These are phyloP conservation scores for Astur gentilis DNA, from an alignment of 2,113 vertebrate species.

Conservation along the genomic window DNA sequence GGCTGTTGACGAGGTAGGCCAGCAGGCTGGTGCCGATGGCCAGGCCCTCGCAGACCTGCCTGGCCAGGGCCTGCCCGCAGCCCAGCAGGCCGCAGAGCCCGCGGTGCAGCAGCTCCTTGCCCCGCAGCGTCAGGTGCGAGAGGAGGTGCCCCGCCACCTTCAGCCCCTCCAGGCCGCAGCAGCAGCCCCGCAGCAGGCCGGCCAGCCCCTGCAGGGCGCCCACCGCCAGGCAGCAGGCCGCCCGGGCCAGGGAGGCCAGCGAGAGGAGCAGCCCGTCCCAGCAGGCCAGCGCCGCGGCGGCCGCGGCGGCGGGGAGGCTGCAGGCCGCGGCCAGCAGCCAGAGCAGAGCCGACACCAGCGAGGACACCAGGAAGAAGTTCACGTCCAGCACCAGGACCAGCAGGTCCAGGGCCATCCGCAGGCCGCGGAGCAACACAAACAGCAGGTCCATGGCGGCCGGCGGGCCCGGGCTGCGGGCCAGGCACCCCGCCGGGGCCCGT, in stretches of 20 bases:
- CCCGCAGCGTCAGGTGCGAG: constrained; percentile 78
- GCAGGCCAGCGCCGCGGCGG: constrained; percentile 65
- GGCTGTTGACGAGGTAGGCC: constrained; percentile 88
- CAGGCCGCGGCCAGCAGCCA: constrained; percentile 74
- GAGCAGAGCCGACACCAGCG: constrained; percentile 75
- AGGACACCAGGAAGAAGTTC: constrained; percentile 88
- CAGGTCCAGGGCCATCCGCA: constrained; percentile 80
- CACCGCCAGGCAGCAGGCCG: constrained; percentile 52
- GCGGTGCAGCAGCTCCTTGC: constrained; percentile 82
- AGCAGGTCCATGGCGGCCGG: constrained; percentile 80
- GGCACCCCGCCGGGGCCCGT: too few species aligned
- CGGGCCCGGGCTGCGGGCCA: neutral
- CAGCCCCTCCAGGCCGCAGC: constrained; percentile 80
- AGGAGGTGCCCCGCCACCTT: constrained; percentile 87
- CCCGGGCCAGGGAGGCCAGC: constrained; percentile 64
- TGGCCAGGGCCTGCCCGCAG: constrained; percentile 72
- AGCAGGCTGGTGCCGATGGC: constrained; percentile 83
- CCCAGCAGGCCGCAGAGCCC: constrained; percentile 70
- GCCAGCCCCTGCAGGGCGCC: constrained; percentile 54
- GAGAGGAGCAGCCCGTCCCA: constrained; percentile 73
- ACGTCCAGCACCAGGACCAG: constrained; percentile 84
- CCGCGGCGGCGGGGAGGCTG: constrained; percentile 76
- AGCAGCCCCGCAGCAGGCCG: constrained; percentile 69
- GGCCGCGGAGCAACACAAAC: constrained; percentile 75
- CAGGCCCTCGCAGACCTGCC: constrained; percentile 80